A percentile compares a stretch with the other conserved stretches of the same genome.
Conservation (phyloP, 2,888 invertebrate species). For the Pollenia angustigena region DNA sequence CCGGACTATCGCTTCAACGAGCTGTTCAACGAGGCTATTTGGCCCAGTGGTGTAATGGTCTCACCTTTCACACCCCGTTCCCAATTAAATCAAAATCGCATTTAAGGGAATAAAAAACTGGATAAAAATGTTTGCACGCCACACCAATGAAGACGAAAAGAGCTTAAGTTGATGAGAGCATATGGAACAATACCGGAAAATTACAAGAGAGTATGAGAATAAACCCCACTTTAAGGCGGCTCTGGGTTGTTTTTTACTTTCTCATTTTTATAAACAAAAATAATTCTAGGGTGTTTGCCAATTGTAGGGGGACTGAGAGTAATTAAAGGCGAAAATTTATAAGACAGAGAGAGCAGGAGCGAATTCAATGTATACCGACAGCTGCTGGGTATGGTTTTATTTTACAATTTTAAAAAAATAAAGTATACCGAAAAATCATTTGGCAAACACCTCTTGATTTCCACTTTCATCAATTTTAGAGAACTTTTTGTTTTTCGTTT, state of each 20-base stretch:
- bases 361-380: constrained; percentile 23
- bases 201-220: not conserved
- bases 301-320: constrained; percentile 19
- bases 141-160: constrained; percentile 61
- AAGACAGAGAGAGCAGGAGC: constrained; percentile 4
- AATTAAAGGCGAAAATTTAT: constrained; percentile 18
- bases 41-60: constrained; percentile 83
- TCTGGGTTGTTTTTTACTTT: constrained; percentile 12
- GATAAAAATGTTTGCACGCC: constrained; percentile 56
- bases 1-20: constrained; percentile 83
- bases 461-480: constrained; percentile 63
- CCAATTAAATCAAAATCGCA: constrained; percentile 82
- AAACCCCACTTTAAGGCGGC: not conserved
- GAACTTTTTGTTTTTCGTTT: constrained; percentile 69
- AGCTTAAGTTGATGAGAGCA: constrained; percentile 67
- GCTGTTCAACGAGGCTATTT: constrained; percentile 82
- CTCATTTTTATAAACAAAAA: not conserved
- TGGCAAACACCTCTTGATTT: constrained; percentile 49
- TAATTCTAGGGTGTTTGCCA: constrained; percentile 49
- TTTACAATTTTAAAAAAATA: not conserved
- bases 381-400: constrained; percentile 29
- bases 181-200: not conserved
- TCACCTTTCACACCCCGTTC: constrained; percentile 82
- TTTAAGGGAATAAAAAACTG: constrained; percentile 76
- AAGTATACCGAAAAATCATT: constrained; percentile 53